Percentiles rank a stretch among this genome's conserved stretches.
These are phyloP conservation scores for Drosophila infuscata DNA, from an alignment of 2,888 invertebrate genomes.

Conservation along the genomic window DNA sequence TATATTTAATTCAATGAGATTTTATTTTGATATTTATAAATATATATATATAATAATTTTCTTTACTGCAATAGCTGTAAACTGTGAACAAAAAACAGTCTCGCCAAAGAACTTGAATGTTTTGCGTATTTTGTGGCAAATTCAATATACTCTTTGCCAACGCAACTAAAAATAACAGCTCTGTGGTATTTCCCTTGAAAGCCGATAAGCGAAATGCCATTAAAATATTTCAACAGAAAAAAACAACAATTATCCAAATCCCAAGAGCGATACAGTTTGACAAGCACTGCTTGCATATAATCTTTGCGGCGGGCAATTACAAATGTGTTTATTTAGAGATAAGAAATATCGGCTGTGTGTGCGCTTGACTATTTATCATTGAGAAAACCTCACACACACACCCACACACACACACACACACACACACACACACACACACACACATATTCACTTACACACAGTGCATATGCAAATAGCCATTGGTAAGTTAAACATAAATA, in stretches of 20 bases:
- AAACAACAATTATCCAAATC: neutral
- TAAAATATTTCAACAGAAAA: neutral
- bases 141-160: neutral
- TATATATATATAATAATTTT: neutral
- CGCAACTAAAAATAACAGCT: constrained; percentile 15
- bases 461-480: constrained; percentile 46
- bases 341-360: constrained; percentile 11
- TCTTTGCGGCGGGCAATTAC: constrained; percentile 29
- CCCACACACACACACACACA: neutral
- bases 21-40: neutral
- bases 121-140: neutral
- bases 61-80: neutral
- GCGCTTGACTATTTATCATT: constrained; percentile 24
- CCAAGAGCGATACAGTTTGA: constrained; percentile 20
- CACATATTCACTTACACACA: neutral
- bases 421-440: neutral
- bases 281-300: constrained; percentile 5
- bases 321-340: constrained; percentile 27
- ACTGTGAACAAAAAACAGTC: neutral
- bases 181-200: constrained; percentile 27
- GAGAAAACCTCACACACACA: constrained; percentile 7
- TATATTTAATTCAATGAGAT: neutral
- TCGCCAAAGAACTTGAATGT: neutral
- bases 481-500: constrained; percentile 28
- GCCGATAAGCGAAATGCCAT: constrained; percentile 21